Conservation (phyloP, 2,113 vertebrate species). For the Tapirus terrestris region DNA sequence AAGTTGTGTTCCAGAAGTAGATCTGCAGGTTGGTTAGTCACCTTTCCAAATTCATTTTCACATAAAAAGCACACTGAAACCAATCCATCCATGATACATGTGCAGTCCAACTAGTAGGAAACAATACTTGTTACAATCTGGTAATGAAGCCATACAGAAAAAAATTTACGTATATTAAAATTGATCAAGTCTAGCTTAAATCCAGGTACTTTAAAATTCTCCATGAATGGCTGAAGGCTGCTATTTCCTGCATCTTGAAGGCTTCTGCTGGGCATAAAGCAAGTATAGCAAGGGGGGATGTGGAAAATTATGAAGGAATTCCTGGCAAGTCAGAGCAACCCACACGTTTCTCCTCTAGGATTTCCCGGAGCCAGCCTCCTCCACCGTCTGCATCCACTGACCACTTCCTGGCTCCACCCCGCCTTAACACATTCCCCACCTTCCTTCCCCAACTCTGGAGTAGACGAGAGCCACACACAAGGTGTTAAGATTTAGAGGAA, state of each 20-base stretch:
- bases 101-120: slow-evolving; percentile 3
- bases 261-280: neutral
- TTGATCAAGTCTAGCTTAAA: neutral
- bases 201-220: neutral
- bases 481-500: neutral
- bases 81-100: slow-evolving; percentile 3
- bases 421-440: neutral
- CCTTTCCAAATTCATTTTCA: slow-evolving; percentile 6
- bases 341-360: slow-evolving; percentile 20
- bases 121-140: neutral
- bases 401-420: slow-evolving; percentile 28
- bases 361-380: neutral
- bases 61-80: slow-evolving; percentile 10
- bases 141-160: neutral
- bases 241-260: neutral
- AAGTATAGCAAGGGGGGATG: neutral
- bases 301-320: slow-evolving; percentile 55
- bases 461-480: neutral
- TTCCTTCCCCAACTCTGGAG: neutral
- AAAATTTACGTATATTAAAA: neutral
- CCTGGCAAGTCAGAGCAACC: slow-evolving; percentile 31
- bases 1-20: slow-evolving; percentile 61
- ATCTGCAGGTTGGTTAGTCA: slow-evolving; percentile 19
- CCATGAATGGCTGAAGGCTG: neutral
- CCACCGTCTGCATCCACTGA: neutral